phyloP scores from a whole-genome alignment of 2,888 invertebrate genomes.

The Mythimna albipuncta region DNA sequence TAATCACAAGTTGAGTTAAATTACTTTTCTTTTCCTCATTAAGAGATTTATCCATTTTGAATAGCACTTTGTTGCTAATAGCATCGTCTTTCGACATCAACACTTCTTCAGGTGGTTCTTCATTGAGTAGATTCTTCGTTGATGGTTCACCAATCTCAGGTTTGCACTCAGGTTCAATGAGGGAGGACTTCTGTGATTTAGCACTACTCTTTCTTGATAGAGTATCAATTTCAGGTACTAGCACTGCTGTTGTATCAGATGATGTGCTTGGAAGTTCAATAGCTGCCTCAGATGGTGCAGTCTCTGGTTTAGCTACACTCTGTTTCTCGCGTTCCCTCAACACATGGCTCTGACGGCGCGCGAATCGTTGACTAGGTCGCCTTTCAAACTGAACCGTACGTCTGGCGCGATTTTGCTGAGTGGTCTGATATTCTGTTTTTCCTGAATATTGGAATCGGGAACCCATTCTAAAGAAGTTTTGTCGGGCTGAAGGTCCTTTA shows the following conservation, averaged over 20 bases:
- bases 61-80: conserved; percentile 86
- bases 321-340: conserved; percentile 94
- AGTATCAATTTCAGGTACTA: conserved; percentile 77
- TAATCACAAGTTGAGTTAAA: conserved; percentile 83
- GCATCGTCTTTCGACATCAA: conserved; percentile 87
- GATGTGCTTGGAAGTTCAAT: conserved; percentile 80
- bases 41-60: conserved; percentile 83
- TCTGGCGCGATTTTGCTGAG: conserved; percentile 96
- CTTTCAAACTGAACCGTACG: conserved; percentile 99
- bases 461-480: conserved; percentile 99
- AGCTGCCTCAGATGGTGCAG: conserved; percentile 73
- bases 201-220: conserved; percentile 90
- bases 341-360: conserved; percentile 97
- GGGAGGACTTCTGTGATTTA: conserved; percentile 89
- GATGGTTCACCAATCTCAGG: conserved; percentile 80
- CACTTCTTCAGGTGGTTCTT: conserved; percentile 81
- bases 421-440: conserved; percentile 99
- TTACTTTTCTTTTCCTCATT: conserved; percentile 86
- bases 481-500: conserved; percentile 96
- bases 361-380: conserved; percentile 98
- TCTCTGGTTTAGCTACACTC: conserved; percentile 78
- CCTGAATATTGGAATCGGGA: conserved; percentile 98
- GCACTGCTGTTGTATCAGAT: conserved; percentile 61
- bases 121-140: conserved; percentile 83
- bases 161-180: conserved; percentile 74